Evolutionary conservation across 1,140 invertebrate genomes (phyloP).

Genomic region (Drosophila rhopaloa): DNA sequence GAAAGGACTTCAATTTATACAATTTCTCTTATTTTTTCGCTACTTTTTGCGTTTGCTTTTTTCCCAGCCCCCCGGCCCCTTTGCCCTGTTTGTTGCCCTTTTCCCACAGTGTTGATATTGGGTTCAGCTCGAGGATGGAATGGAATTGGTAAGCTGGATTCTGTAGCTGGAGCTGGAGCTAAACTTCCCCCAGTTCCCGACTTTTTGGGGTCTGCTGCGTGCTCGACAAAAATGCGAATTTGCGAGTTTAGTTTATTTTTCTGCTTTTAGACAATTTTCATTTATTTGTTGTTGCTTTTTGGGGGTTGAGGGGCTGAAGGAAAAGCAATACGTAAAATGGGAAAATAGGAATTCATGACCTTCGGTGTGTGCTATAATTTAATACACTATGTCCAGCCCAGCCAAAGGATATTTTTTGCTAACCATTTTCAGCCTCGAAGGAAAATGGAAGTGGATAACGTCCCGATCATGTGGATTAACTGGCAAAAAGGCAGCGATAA

Average conservation of each 20-base stretch:
- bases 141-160: constrained; percentile 43
- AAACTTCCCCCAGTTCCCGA: constrained; percentile 16
- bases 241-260: constrained; percentile 84
- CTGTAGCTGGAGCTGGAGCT: constrained; percentile 17
- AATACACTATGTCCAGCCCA: constrained; percentile 68
- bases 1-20: constrained; percentile 84
- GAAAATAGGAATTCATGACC: constrained; percentile 81
- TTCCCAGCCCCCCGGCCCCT: constrained; percentile 32
- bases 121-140: constrained; percentile 43
- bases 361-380: constrained; percentile 81
- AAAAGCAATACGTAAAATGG: constrained; percentile 80
- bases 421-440: constrained; percentile 12
- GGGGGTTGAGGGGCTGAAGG: constrained; percentile 8
- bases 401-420: constrained; percentile 54
- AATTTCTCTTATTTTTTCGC: constrained; percentile 84
- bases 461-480: constrained; percentile 32
- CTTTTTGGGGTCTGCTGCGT: constrained; percentile 65
- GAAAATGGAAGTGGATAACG: constrained; percentile 1
- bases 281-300: constrained; percentile 68
- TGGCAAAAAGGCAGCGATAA: constrained; percentile 4
- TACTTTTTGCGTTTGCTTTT: constrained; percentile 80
- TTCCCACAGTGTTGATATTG: constrained; percentile 61
- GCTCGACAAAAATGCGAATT: constrained; percentile 83
- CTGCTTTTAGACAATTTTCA: constrained; percentile 82
- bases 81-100: constrained; percentile 63